phyloP scores from a whole-genome alignment of 2,888 invertebrate genomes.

The Pardosa pseudoannulata region DNA sequence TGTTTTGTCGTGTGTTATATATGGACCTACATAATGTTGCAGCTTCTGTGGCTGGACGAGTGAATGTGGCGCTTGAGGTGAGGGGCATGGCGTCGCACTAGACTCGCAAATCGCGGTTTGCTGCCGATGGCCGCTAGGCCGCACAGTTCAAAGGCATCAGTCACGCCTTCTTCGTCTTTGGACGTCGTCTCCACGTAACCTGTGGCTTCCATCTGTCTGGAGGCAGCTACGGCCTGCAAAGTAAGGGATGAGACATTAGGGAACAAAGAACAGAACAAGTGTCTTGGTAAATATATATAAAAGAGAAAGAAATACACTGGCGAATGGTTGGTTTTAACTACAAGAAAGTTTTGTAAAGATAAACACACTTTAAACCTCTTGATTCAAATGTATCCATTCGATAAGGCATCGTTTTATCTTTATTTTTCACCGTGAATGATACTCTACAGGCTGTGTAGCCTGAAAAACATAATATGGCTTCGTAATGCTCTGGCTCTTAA shows the following conservation, averaged over 20 bases:
- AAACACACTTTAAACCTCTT: too few relatives aligned
- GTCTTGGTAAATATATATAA: background rate
- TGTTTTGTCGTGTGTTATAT: too few relatives aligned
- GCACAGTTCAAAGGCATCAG: conserved; percentile 83
- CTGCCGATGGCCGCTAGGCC: conserved; percentile 83
- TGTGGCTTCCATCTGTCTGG: conserved; percentile 82
- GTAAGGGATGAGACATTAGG: background rate
- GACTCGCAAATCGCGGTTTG: conserved; percentile 79
- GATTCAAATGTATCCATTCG: too few relatives aligned
- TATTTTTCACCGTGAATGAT: too few relatives aligned
- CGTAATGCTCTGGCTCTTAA: too few relatives aligned
- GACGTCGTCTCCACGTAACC: conserved; percentile 84
- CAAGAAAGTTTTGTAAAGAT: too few relatives aligned
- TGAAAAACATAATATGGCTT: too few relatives aligned
- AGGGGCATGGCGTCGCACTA: conserved; percentile 55
- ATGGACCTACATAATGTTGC: conserved; percentile 64
- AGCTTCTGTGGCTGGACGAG: conserved; percentile 29
- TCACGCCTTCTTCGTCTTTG: conserved; percentile 82
- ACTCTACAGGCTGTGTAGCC: too few relatives aligned
- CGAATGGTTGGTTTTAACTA: too few relatives aligned
- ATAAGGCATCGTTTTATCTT: too few relatives aligned
- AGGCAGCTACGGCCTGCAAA: conserved; percentile 81
- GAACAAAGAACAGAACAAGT: background rate
- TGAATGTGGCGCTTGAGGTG: conserved; percentile 50
- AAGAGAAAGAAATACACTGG: too few relatives aligned